Evolutionary conservation across 2,888 invertebrate species (phyloP).

Genomic region (Schizaphis graminum): DNA sequence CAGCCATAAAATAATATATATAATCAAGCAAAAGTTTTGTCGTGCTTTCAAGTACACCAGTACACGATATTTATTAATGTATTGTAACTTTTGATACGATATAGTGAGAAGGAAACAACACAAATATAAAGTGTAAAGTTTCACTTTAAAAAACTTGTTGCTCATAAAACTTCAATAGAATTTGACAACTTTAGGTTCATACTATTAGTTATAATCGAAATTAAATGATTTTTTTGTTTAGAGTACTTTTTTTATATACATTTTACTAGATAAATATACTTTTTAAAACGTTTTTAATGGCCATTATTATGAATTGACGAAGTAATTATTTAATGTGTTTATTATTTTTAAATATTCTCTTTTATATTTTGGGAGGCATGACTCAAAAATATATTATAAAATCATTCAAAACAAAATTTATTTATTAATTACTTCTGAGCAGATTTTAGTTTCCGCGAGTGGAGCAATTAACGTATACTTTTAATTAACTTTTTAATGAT

Average conservation of each 20-base stretch:
- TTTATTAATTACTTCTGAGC: not conserved
- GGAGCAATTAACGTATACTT: not conserved
- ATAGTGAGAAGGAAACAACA: not conserved
- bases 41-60: not conserved
- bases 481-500: not conserved
- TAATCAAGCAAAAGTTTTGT: constrained; percentile 14
- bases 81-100: constrained; percentile 4
- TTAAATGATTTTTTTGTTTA: not conserved
- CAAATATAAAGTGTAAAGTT: constrained; percentile 31
- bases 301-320: not conserved
- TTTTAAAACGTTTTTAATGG: not conserved
- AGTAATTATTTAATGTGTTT: not conserved
- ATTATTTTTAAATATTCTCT: not conserved
- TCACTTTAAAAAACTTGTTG: constrained; percentile 11
- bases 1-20: not conserved
- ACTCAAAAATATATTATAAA: not conserved
- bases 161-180: not conserved
- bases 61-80: not conserved
- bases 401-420: not conserved
- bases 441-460: not conserved
- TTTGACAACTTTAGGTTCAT: not conserved
- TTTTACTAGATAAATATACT: not conserved
- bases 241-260: not conserved
- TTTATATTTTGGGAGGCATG: not conserved
- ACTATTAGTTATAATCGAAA: not conserved